Conservation (phyloP, 2,888 invertebrate genomes). For the Cryptocheilus praepositus region DNA sequence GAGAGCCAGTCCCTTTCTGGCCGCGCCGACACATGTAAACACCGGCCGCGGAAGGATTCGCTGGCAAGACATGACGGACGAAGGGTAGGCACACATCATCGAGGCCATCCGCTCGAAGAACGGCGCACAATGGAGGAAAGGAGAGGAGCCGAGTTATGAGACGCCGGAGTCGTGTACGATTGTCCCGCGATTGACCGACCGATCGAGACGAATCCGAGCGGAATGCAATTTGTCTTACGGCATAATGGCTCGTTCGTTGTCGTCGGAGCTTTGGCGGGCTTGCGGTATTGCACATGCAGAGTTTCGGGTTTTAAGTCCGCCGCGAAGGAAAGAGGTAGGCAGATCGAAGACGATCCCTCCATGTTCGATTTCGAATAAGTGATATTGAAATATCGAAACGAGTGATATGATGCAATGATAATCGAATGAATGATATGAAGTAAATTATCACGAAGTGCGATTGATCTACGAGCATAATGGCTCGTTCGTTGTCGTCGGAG, state of each 20-base stretch:
- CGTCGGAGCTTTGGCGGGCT: too few relatives aligned
- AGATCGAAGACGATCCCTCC: too few relatives aligned
- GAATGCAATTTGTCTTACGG: conserved; percentile 42
- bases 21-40: conserved; percentile 49
- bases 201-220: conserved; percentile 24
- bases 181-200: conserved; percentile 42
- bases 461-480: conserved; percentile 25
- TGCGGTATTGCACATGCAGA: too few relatives aligned
- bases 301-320: too few relatives aligned
- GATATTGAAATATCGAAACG: too few relatives aligned
- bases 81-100: conserved; percentile 36
- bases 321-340: too few relatives aligned
- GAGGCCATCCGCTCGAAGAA: conserved; percentile 31
- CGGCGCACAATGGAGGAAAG: conserved; percentile 19
- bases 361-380: too few relatives aligned
- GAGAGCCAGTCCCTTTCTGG: conserved; percentile 36
- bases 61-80: conserved; percentile 11
- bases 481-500: too few relatives aligned
- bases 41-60: conserved; percentile 14
- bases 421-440: too few relatives aligned
- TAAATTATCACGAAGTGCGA: conserved; percentile 43
- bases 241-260: neutral
- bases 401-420: too few relatives aligned
- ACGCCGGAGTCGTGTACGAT: conserved; percentile 38
- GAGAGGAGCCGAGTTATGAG: conserved; percentile 50